A percentile compares a stretch with the other conserved stretches of the same genome.
Conservation (phyloP, 2,888 invertebrate species). For the Ophion slaviceki region DNA sequence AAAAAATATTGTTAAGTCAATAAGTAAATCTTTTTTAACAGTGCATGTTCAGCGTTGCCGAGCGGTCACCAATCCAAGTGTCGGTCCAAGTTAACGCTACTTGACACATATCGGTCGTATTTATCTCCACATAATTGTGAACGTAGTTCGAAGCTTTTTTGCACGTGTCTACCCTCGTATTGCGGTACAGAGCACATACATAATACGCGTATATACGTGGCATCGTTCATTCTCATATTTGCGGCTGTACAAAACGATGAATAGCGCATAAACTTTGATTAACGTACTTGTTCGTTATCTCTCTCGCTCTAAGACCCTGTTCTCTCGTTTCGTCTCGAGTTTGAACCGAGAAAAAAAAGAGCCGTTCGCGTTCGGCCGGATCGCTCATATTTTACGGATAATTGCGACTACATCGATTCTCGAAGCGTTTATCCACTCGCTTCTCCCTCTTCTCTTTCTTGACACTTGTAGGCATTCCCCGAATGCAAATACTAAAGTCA, state of each 20-base stretch:
- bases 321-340: not conserved
- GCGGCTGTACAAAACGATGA: conserved; percentile 36
- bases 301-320: not conserved
- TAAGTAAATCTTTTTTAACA: too few relatives aligned
- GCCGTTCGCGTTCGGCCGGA: conserved; percentile 29
- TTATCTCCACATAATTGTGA: too few relatives aligned
- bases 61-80: too few relatives aligned
- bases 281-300: conserved; percentile 25
- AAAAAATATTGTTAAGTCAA: too few relatives aligned
- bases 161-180: too few relatives aligned
- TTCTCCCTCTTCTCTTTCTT: not conserved
- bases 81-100: too few relatives aligned
- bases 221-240: conserved; percentile 17
- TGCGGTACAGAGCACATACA: not conserved
- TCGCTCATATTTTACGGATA: conserved; percentile 60
- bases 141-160: too few relatives aligned
- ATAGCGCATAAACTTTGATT: conserved; percentile 53
- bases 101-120: too few relatives aligned
- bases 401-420: conserved; percentile 59
- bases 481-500: conserved; percentile 55
- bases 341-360: conserved; percentile 10
- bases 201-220: not conserved
- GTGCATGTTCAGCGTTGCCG: too few relatives aligned
- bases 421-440: conserved; percentile 20
- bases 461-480: conserved; percentile 20